Evolutionary conservation across 2,888 invertebrate genomes (phyloP).

Genomic region (Cerastis rubricosa): DNA sequence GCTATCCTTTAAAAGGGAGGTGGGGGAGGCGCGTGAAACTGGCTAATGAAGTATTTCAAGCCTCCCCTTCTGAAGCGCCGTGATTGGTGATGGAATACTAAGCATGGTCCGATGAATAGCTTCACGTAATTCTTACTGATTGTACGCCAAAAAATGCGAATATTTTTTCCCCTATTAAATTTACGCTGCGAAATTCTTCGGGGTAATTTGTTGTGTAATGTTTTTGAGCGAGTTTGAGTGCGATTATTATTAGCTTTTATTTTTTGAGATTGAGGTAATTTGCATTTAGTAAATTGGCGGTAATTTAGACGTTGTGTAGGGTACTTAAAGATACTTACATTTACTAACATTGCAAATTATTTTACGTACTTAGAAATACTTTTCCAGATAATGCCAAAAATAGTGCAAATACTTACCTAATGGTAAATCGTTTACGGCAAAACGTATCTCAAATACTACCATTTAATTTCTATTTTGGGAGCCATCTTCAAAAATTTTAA

Average conservation of each 20-base stretch:
- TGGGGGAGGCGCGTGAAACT: slow-evolving; percentile 69
- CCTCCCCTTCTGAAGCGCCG: slow-evolving; percentile 63
- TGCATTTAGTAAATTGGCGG: not conserved
- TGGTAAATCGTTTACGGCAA: not conserved
- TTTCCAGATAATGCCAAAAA: not conserved
- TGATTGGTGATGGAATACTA: slow-evolving; percentile 82
- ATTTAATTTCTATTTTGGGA: not conserved
- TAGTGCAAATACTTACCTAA: not conserved
- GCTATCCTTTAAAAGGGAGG: slow-evolving; percentile 62
- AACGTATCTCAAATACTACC: slow-evolving; percentile 10
- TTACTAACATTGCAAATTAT: not conserved
- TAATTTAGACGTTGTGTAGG: not conserved
- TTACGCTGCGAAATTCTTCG: slow-evolving; percentile 31
- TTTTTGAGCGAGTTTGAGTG: slow-evolving; percentile 13
- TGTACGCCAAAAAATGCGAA: slow-evolving; percentile 60
- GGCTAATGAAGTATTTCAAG: slow-evolving; percentile 81
- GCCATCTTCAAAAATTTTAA: slow-evolving; percentile 37
- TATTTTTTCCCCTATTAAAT: slow-evolving; percentile 50
- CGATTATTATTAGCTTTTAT: slow-evolving; percentile 37
- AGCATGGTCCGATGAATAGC: slow-evolving; percentile 71
- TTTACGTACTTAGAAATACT: not conserved
- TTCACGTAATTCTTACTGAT: slow-evolving; percentile 64
- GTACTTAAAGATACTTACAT: not conserved
- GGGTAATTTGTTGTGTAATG: slow-evolving; percentile 47
- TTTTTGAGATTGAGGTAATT: slow-evolving; percentile 21